Conservation (phyloP, 2,797 vertebrate species). For the Harpagifer antarcticus region DNA sequence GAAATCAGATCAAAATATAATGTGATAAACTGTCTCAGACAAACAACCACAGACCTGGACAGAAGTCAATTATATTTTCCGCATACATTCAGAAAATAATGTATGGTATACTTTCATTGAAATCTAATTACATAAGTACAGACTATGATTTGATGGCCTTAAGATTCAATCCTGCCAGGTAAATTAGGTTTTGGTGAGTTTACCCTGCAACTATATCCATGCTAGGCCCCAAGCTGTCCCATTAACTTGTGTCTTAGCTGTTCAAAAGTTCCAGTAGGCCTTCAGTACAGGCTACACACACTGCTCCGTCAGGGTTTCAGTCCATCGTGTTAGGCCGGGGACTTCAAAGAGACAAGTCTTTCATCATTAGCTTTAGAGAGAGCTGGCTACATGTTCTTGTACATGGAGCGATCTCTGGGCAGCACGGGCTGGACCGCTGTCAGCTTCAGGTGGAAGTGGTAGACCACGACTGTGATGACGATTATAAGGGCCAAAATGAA, state of each 20-base stretch:
- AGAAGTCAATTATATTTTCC: constrained; percentile 26
- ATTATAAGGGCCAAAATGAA: constrained; percentile 93
- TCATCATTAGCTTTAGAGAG: constrained; percentile 48
- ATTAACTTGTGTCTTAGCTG: constrained; percentile 36
- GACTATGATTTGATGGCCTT: constrained; percentile 44
- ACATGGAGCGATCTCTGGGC: constrained; percentile 94
- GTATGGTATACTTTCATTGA: constrained; percentile 28
- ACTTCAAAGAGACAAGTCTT: constrained; percentile 56
- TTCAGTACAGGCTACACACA: constrained; percentile 34
- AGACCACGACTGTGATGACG: constrained; percentile 91
- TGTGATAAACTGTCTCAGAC: constrained; percentile 19
- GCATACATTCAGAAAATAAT: constrained; percentile 21
- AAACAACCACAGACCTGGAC: constrained; percentile 12
- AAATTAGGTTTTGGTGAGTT: constrained; percentile 47
- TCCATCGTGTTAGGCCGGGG: constrained; percentile 46
- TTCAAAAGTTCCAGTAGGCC: constrained; percentile 47
- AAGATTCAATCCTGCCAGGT: constrained; percentile 46
- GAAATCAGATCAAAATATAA: constrained; percentile 39
- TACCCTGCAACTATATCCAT: constrained; percentile 57
- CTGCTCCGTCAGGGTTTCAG: constrained; percentile 45
- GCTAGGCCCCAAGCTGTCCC: constrained; percentile 47
- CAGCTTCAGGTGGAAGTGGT: constrained; percentile 97
- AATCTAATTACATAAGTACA: constrained; percentile 29
- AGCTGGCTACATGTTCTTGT: constrained; percentile 95
- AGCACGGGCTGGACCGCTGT: constrained; percentile 91